Conservation (phyloP, 2,113 vertebrate species). For the Penelope pileata region DNA sequence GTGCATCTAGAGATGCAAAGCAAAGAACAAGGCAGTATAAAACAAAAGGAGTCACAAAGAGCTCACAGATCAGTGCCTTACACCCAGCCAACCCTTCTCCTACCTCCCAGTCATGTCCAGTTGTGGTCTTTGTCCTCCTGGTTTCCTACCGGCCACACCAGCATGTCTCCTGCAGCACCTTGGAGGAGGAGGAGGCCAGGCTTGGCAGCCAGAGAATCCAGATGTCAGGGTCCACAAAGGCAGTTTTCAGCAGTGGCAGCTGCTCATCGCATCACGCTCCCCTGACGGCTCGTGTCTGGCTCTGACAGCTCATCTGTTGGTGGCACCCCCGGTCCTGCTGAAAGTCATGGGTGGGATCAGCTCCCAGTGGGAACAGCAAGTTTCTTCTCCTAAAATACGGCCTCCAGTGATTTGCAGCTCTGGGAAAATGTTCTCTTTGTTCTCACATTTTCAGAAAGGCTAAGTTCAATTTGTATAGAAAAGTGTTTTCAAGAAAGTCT, state of each 20-base stretch:
- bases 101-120: neutral
- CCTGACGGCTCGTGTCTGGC: neutral
- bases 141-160: neutral
- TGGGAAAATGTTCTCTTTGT: neutral
- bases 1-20: neutral
- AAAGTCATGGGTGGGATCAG: neutral
- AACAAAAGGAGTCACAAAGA: neutral
- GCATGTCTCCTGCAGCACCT: neutral
- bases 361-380: neutral
- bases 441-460: neutral
- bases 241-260: slow-evolving; percentile 49
- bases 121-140: neutral
- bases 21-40: neutral
- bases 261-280: neutral
- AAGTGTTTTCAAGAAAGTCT: neutral
- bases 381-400: slow-evolving; percentile 23
- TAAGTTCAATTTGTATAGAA: neutral
- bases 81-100: neutral
- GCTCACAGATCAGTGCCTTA: neutral
- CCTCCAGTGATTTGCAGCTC: neutral
- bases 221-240: slow-evolving; percentile 38
- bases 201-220: slow-evolving; percentile 36
- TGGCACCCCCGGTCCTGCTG: slow-evolving; percentile 17
- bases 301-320: neutral
- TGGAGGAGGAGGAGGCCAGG: neutral